Conservation (phyloP, 1,140 invertebrate genomes). For the Venustaconcha ellipsiformis region DNA sequence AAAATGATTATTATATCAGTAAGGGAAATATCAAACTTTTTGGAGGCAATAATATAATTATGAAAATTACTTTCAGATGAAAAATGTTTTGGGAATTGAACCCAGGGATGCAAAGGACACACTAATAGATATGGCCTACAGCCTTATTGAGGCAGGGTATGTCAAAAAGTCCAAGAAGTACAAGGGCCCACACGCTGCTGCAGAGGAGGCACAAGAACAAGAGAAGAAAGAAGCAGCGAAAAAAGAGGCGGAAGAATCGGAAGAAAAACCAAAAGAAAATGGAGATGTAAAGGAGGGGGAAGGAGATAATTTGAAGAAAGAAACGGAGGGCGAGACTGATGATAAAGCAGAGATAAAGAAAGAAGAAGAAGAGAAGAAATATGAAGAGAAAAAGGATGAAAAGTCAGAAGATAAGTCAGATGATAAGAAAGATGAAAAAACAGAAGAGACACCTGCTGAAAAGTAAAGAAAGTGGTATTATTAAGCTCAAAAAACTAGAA, state of each 20-base stretch:
- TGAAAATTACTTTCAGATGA: constrained; percentile 58
- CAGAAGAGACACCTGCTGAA: no score
- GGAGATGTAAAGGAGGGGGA: constrained; percentile 42
- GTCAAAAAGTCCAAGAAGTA: constrained; percentile 70
- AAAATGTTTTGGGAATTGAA: constrained; percentile 66
- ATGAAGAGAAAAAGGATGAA: not conserved
- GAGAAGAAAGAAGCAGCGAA: constrained; percentile 26
- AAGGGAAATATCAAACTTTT: no score
- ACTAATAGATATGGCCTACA: constrained; percentile 71
- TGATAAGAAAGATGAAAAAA: no score
- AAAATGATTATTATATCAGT: no score
- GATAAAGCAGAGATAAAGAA: constrained; percentile 38
- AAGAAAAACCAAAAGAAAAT: constrained; percentile 45
- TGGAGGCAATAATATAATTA: no score
- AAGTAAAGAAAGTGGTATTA: no score
- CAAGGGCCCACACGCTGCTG: constrained; percentile 40
- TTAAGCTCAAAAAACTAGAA: no score
- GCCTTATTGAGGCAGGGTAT: constrained; percentile 70
- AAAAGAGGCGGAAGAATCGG: constrained; percentile 31
- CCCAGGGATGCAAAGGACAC: constrained; percentile 66
- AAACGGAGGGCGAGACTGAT: constrained; percentile 33
- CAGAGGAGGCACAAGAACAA: constrained; percentile 20
- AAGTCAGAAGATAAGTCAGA: no score
- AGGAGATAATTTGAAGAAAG: constrained; percentile 27
- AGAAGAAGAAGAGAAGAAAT: constrained; percentile 12